These are phyloP conservation scores for Paratilapia polleni DNA, from an alignment of 2,113 vertebrate genomes.

Conservation along the genomic window DNA sequence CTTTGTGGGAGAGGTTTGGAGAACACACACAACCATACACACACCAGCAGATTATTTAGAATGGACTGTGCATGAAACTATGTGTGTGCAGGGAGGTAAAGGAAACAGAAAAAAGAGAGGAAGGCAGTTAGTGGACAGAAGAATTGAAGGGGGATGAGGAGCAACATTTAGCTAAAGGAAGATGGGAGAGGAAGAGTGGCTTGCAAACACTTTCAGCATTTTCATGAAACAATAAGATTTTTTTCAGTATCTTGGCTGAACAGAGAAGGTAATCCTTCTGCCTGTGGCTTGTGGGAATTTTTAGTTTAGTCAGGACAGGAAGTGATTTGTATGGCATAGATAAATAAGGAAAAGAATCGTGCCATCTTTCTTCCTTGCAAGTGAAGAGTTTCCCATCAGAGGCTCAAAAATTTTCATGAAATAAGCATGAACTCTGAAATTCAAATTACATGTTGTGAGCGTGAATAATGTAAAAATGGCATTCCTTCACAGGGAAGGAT, in stretches of 20 bases:
- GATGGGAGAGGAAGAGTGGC: neutral
- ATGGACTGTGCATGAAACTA: neutral
- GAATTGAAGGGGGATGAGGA: slow-evolving; percentile 22
- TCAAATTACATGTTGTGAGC: neutral
- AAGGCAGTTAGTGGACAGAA: slow-evolving; percentile 32
- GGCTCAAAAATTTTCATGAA: neutral
- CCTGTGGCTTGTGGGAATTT: neutral
- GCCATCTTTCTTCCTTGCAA: neutral
- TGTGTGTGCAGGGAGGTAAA: slow-evolving; percentile 3
- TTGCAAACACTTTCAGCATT: neutral
- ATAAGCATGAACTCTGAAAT: neutral
- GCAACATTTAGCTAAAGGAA: neutral
- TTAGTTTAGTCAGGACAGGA: neutral
- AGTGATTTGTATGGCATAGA: neutral
- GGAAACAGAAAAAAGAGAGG: slow-evolving; percentile 39
- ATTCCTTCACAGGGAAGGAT: neutral
- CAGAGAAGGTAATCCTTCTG: slow-evolving; percentile 7
- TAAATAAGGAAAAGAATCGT: neutral
- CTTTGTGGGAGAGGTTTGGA: slow-evolving; percentile 14
- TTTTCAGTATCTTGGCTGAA: slow-evolving; percentile 9
- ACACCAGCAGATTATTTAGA: slow-evolving; percentile 22
- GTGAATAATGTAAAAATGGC: neutral
- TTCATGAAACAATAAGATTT: slow-evolving; percentile 24
- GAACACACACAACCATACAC: slow-evolving; percentile 3
- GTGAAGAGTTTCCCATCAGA: neutral